These are phyloP conservation scores for Eilema griseolum DNA, from an alignment of 2,888 invertebrate species.

Conservation along the genomic window DNA sequence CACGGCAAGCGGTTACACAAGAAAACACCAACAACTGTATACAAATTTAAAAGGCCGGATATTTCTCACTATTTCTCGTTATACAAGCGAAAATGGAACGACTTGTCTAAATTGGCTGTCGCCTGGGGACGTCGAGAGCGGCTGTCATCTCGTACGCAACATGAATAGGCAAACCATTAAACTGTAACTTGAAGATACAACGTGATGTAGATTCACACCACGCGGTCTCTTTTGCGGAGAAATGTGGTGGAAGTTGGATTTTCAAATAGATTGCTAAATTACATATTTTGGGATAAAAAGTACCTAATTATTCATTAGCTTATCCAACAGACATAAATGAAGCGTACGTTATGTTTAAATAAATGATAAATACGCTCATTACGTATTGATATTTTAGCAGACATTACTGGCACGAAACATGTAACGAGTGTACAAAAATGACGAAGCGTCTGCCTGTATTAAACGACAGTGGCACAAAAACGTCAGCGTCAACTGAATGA, in stretches of 20 bases:
- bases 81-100: conserved; percentile 62
- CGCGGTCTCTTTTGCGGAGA: conserved; percentile 35
- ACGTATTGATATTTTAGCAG: neutral
- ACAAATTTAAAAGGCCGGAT: conserved; percentile 61
- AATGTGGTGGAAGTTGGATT: conserved; percentile 35
- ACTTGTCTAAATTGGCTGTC: conserved; percentile 67
- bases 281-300: conserved; percentile 31
- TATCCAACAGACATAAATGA: neutral
- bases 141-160: conserved; percentile 60
- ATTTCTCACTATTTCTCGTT: conserved; percentile 56
- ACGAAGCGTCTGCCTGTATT: conserved; percentile 70
- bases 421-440: conserved; percentile 70
- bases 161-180: conserved; percentile 59
- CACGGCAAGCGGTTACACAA: conserved; percentile 39
- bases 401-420: conserved; percentile 62
- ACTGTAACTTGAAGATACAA: conserved; percentile 56
- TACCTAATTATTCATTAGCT: neutral
- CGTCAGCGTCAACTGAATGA: conserved; percentile 67
- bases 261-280: conserved; percentile 32
- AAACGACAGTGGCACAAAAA: conserved; percentile 70
- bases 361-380: neutral
- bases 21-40: conserved; percentile 57
- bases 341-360: no score
- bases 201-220: conserved; percentile 52
- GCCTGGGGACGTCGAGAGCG: conserved; percentile 54